Base-by-base conservation (phyloP, 1,140 invertebrate genomes). In the Oedothorax gibbosus region DNA sequence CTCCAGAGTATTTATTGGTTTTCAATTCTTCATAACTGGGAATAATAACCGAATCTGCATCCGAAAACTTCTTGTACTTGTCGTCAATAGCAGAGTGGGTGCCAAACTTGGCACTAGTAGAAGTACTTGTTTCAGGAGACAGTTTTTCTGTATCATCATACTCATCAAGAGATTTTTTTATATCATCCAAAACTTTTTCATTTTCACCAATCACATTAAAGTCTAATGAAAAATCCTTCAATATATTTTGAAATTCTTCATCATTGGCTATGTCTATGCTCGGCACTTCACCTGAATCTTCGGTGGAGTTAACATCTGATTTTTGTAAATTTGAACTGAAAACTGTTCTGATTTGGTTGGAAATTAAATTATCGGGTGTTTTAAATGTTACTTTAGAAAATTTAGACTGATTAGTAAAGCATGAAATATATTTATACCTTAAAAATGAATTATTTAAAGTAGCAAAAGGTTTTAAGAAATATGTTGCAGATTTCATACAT, bases 161-260 rank as follows among this genome's bases (percentile, higher is more conserved):
- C 50, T 76, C 50, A 77, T 85, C 11, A 5, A 69, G 8, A 53
- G 49, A 56, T 20, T 85, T 78, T 60, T 64, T 64, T 15, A 85
- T 72, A 11, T 85, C 83, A 3, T 78, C 75, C 18, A 85, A 85
- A 18, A 85, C 35, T 18, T 57, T 11, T 18, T 77, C 77, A 21
- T 35, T n/a, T 7, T 85, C 83, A 78, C 49, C 49, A 71, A 21
- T 35, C 21, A 85, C 53, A 71, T 62, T 62, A 77, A 85, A 85
- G 53, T 85, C 83, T 54, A 60, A 69, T 0, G 66, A 11, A 62
- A 85, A 77, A 54, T 85, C 83, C 51, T 78, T 77, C 49, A 85
- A 49, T 54, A 78, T 78, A 85, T 56, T 85, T 53, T 77, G 21
- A 49, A 85, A 85, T 51, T 85, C 83, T 72, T 71, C 56, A 56